A percentile compares a stretch with the other conserved stretches of the same genome.
Conservation (phyloP, 2,797 vertebrate species). For the Gastrophryne carolinensis region DNA sequence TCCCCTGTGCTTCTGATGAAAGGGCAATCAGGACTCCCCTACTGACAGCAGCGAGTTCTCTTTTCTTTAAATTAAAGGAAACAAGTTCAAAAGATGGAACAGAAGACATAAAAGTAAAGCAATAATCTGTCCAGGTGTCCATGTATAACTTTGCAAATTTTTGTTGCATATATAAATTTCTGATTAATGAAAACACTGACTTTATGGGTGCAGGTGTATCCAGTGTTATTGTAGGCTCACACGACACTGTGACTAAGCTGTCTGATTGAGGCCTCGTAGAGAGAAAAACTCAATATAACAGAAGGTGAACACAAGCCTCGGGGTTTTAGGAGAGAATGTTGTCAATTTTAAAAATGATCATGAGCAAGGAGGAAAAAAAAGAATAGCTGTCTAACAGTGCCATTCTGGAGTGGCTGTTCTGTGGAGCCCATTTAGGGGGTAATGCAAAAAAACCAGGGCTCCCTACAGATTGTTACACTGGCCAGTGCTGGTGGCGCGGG, state of each 20-base stretch:
- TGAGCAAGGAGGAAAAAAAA: too few relatives aligned
- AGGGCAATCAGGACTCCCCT: constrained; percentile 35
- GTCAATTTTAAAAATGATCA: too few relatives aligned
- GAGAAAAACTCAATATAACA: background rate
- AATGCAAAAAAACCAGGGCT: too few relatives aligned
- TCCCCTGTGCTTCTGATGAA: constrained; percentile 31
- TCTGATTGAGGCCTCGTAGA: background rate
- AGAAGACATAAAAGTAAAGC: constrained; percentile 27
- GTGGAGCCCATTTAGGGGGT: too few relatives aligned
- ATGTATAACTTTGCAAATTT: background rate
- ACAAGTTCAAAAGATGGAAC: constrained; percentile 37
- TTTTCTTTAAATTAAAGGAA: constrained; percentile 10
- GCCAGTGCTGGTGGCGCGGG: too few relatives aligned
- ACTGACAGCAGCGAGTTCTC: constrained; percentile 12
- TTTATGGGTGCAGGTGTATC: background rate
- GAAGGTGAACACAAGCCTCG: background rate
- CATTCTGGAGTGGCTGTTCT: too few relatives aligned
- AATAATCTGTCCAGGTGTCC: constrained; percentile 29
- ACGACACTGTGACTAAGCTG: background rate
- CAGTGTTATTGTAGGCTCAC: background rate
- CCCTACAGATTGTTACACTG: too few relatives aligned
- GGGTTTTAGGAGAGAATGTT: background rate
- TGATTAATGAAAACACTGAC: background rate
- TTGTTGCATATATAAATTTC: background rate
- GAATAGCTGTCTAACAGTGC: too few relatives aligned